Evolutionary conservation across 2,797 vertebrate species (phyloP), one percentile per base, ranked within the genome.

Genomic region (Allobates femoralis): DNA sequence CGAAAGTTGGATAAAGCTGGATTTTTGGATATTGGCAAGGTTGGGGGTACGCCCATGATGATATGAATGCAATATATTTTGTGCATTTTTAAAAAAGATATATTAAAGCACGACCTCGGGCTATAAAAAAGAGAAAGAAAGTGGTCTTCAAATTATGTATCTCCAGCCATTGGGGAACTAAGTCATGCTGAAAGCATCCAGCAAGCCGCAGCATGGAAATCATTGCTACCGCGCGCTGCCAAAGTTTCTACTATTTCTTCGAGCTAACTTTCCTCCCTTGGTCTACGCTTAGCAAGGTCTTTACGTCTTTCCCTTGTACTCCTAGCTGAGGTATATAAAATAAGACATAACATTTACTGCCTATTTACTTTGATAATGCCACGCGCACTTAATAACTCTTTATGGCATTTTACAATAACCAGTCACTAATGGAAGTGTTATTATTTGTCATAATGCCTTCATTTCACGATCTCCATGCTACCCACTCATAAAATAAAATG

Each of bases 341-440:
- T 32, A 64, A 76, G 55, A 84, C 62, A 76, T 84, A 51, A 74
- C 55, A 76, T 82, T 69, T 71, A 71, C 50, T 34, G 66, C 56
- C 82, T 73, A 84, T 84, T 84, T 84, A 56, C 51, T 58, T 15
- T 84, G 82, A 75, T 62, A 84, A 84, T 77, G 73, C 60, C 83
- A 67, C 11, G 14, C 18, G 34, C 19, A 34, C 74, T 50, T 77
- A 84, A 62, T 77, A 77, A 77, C 21, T 8, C 60, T 56, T 78
- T 66, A 84, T 84, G 83, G 77, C 83, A 84, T 84, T 84, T 84
- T 53, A 67, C 41, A 67, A 77, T 77, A 84, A 60, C 32, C 58
- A 53, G 21, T 23, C 58, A 14, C 46, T 66, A 77, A 84, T 77
- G 58, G 34, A 84, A 84, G 56, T 76, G 55, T 76, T 37, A 84